Conservation (phyloP, 2,797 vertebrate species). For the Cetoscarus ocellatus region DNA sequence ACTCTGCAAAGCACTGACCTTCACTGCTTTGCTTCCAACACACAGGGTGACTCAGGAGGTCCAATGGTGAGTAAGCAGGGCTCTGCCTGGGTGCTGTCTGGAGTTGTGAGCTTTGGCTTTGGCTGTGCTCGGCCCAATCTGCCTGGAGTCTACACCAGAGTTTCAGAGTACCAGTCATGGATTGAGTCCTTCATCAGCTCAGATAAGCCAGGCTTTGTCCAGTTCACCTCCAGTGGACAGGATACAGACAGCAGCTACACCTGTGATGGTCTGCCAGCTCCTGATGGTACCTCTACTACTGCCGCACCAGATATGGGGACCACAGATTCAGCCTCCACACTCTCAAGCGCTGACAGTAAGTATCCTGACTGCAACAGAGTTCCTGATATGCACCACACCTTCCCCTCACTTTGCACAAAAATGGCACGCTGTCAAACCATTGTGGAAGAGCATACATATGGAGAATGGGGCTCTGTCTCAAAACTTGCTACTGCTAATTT, state of each 20-base stretch:
- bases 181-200: slow-evolving; percentile 56
- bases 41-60: slow-evolving; percentile 52
- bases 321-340: not conserved
- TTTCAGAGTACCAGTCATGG: slow-evolving; percentile 70
- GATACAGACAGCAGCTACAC: slow-evolving; percentile 43
- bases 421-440: not conserved
- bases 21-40: not conserved
- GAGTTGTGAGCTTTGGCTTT: slow-evolving; percentile 65
- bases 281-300: not conserved
- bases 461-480: too few species aligned
- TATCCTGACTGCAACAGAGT: not conserved
- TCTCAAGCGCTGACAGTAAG: slow-evolving; percentile 8
- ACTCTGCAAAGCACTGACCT: not conserved
- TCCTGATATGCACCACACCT: not conserved
- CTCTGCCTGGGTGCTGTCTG: slow-evolving; percentile 67
- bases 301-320: not conserved
- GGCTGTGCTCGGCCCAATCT: slow-evolving; percentile 62
- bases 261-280: slow-evolving; percentile 29
- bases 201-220: slow-evolving; percentile 67
- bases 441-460: too few species aligned
- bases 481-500: too few species aligned
- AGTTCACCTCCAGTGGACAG: slow-evolving; percentile 41
- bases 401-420: not conserved
- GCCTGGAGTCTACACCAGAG: slow-evolving; percentile 69
- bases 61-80: slow-evolving; percentile 63